Evolutionary conservation across 2,797 vertebrate genomes (phyloP).

Genomic region (Poeciliopsis presidionis): DNA sequence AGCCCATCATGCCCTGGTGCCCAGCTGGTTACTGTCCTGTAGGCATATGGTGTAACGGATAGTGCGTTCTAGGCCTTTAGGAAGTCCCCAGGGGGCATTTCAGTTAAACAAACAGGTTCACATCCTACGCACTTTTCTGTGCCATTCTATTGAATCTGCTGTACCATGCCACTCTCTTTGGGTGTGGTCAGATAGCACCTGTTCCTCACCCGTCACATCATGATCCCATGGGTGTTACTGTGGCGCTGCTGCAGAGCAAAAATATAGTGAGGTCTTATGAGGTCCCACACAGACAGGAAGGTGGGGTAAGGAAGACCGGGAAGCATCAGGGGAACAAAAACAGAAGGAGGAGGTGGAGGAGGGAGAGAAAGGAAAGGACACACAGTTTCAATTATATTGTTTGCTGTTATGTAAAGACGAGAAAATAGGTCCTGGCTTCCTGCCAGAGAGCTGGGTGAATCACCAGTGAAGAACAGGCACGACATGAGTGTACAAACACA

Average conservation of each 20-base stretch:
- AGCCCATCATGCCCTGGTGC: slow-evolving; percentile 63
- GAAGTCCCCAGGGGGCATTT: slow-evolving; percentile 54
- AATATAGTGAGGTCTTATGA: slow-evolving; percentile 35
- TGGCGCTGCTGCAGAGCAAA: slow-evolving; percentile 37
- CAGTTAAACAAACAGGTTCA: slow-evolving; percentile 42
- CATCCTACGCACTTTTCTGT: slow-evolving; percentile 47
- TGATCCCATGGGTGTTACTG: slow-evolving; percentile 34
- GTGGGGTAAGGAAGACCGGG: slow-evolving; percentile 47
- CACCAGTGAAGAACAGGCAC: slow-evolving; percentile 73
- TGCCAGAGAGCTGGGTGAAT: slow-evolving; percentile 80
- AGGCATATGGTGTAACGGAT: slow-evolving; percentile 77
- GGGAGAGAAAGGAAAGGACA: slow-evolving; percentile 66
- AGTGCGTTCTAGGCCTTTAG: slow-evolving; percentile 61
- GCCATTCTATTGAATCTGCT: slow-evolving; percentile 33
- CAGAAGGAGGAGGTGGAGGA: slow-evolving; percentile 45
- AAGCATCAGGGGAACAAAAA: slow-evolving; percentile 52
- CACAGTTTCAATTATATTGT: slow-evolving; percentile 64
- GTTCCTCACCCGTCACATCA: slow-evolving; percentile 45
- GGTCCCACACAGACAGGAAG: slow-evolving; percentile 50
- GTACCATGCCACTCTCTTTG: slow-evolving; percentile 34
- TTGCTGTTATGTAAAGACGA: slow-evolving; percentile 83
- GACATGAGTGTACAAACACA: slow-evolving; percentile 55
- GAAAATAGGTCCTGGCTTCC: slow-evolving; percentile 80
- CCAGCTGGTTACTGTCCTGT: slow-evolving; percentile 76
- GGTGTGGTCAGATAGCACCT: slow-evolving; percentile 55